Evolutionary conservation across 2,113 vertebrate genomes (phyloP).

Genomic region (Aspiorhynchus laticeps): DNA sequence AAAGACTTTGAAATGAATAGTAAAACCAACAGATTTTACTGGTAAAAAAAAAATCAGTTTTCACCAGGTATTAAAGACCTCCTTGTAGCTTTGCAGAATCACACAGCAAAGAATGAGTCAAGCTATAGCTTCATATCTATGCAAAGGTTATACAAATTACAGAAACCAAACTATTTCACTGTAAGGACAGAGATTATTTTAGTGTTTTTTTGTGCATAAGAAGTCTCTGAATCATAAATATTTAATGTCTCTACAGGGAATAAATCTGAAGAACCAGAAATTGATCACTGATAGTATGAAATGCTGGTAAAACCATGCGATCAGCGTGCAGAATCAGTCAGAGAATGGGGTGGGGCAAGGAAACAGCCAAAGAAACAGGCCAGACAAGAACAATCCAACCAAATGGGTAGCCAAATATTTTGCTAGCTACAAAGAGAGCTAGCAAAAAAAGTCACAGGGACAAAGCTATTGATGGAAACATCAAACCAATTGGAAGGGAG

Average conservation of each 20-base stretch:
- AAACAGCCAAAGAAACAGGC: background rate
- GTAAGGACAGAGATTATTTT: background rate
- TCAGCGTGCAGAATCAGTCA: slow-evolving; percentile 25
- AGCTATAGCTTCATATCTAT: background rate
- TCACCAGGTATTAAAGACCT: background rate
- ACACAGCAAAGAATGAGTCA: background rate
- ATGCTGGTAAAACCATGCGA: slow-evolving; percentile 44
- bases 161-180: background rate
- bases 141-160: background rate
- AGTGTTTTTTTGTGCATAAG: background rate
- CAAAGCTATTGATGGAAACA: background rate
- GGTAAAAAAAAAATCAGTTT: background rate
- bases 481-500: background rate
- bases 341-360: slow-evolving; percentile 31
- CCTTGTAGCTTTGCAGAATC: background rate
- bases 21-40: background rate
- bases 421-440: slow-evolving; percentile 14
- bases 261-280: background rate
- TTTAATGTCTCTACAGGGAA: slow-evolving; percentile 2
- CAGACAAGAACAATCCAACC: background rate
- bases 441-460: background rate
- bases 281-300: background rate
- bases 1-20: background rate
- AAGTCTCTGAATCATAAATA: background rate
- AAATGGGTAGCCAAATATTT: slow-evolving; percentile 2